A percentile compares a stretch with the other conserved stretches of the same genome.
Evolutionary conservation across 2,797 vertebrate genomes (phyloP).

Genomic region (Hoplostethus mediterraneus): DNA sequence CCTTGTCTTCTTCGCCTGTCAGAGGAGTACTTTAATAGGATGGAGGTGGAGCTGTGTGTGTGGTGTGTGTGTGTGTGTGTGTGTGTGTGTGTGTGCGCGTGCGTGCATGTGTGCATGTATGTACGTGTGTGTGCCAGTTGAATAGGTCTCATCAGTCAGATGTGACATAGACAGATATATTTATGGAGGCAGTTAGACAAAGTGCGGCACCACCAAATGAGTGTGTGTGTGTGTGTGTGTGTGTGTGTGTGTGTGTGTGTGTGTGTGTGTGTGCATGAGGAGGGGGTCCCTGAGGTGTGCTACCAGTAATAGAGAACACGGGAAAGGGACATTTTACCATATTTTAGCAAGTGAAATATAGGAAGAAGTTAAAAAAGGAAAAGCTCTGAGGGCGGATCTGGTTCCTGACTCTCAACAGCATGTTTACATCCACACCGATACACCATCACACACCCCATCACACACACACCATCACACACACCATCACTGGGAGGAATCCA

Average conservation of each 20-base stretch:
- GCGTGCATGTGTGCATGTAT: not conserved
- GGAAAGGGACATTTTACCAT: slow-evolving; percentile 27
- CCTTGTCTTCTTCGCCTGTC: not conserved
- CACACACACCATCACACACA: too few relatives aligned
- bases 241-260: not conserved
- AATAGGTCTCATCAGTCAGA: slow-evolving; percentile 17
- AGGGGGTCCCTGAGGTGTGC: slow-evolving; percentile 18
- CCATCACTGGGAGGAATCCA: too few relatives aligned
- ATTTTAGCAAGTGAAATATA: slow-evolving; percentile 11
- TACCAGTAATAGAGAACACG: slow-evolving; percentile 18
- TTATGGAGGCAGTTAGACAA: slow-evolving; percentile 8
- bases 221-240: not conserved
- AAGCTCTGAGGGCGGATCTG: not conserved
- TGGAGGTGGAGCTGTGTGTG: too few relatives aligned
- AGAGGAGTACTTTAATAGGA: slow-evolving; percentile 12
- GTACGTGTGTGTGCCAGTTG: not conserved
- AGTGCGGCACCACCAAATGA: not conserved
- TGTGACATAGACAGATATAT: slow-evolving; percentile 32
- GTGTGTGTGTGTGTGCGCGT: slow-evolving; percentile 4
- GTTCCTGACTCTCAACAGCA: too few relatives aligned
- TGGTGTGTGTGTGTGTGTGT: not conserved
- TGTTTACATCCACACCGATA: too few relatives aligned
- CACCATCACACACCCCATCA: too few relatives aligned
- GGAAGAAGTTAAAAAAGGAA: slow-evolving; percentile 5
- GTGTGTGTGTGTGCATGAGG: not conserved